phyloP scores from a whole-genome alignment of 2,888 invertebrate genomes.

The Aquatica leii region DNA sequence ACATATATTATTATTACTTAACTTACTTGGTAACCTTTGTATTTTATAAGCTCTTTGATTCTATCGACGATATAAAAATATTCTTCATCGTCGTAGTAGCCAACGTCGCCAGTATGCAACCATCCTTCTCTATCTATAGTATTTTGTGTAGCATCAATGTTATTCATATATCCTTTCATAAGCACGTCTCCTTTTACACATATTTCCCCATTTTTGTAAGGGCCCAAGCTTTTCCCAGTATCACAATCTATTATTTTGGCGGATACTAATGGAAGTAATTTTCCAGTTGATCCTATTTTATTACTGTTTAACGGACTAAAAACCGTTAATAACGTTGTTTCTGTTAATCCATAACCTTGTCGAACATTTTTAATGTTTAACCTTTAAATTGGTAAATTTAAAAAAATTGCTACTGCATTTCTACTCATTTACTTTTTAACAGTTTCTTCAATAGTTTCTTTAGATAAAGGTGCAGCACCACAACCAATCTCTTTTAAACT shows the following conservation, averaged over 20 bases:
- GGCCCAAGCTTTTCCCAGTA: constrained; percentile 68
- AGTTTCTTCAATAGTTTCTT: constrained; percentile 68
- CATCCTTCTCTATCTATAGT: constrained; percentile 78
- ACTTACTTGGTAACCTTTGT: constrained; percentile 81
- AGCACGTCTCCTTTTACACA: constrained; percentile 78
- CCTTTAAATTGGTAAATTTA: background rate
- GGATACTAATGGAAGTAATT: constrained; percentile 61
- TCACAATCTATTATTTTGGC: constrained; percentile 71
- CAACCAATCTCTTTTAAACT: constrained; percentile 71
- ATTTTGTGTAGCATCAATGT: constrained; percentile 68
- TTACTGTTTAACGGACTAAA: background rate
- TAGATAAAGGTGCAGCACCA: constrained; percentile 80
- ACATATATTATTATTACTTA: too few relatives aligned
- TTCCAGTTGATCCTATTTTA: background rate
- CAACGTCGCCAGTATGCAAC: constrained; percentile 82
- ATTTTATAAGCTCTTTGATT: constrained; percentile 90
- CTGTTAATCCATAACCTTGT: constrained; percentile 1
- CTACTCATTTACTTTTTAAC: constrained; percentile 25
- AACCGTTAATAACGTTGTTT: background rate
- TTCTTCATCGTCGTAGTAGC: constrained; percentile 80
- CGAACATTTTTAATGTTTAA: background rate
- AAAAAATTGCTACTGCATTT: background rate
- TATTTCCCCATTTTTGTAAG: constrained; percentile 77
- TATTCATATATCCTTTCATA: constrained; percentile 72
- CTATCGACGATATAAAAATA: constrained; percentile 85